Evolutionary conservation across 2,113 vertebrate genomes (phyloP).

Genomic region (Notarius lentiginosus): DNA sequence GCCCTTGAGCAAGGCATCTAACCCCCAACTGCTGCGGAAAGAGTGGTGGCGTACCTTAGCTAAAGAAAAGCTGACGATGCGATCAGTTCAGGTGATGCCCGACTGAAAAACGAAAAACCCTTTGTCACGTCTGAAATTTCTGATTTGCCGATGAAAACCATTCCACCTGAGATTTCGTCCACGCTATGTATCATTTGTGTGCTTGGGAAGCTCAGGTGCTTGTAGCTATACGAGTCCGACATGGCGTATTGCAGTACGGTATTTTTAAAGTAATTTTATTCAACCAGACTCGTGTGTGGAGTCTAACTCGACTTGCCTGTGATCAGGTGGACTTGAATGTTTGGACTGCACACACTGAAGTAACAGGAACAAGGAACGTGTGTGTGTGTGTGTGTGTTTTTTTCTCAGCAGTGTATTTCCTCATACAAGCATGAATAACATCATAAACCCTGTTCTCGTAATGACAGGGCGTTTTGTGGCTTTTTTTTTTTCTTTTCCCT

Average conservation of each 20-base stretch:
- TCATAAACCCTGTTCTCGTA: neutral
- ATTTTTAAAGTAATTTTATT: neutral
- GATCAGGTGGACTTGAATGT: neutral
- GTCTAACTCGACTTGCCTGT: neutral
- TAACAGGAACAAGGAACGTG: slow-evolving; percentile 21
- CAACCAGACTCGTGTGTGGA: no score
- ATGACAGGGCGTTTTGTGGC: neutral
- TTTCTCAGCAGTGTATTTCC: neutral
- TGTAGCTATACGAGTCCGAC: neutral
- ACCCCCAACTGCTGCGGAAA: no score
- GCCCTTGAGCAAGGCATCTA: no score
- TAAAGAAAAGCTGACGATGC: no score
- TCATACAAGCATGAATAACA: neutral
- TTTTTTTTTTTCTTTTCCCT: neutral
- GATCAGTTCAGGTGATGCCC: no score
- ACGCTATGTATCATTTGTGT: neutral
- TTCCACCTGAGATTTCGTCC: neutral
- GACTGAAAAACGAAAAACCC: no score
- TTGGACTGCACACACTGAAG: neutral
- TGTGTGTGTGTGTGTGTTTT: neutral
- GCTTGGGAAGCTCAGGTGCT: neutral
- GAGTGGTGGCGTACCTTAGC: no score
- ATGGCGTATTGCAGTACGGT: neutral
- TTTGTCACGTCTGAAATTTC: no score
- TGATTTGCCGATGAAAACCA: neutral